These are phyloP conservation scores for Linnaemya vulpina DNA, from an alignment of 2,888 invertebrate species.

Conservation along the genomic window DNA sequence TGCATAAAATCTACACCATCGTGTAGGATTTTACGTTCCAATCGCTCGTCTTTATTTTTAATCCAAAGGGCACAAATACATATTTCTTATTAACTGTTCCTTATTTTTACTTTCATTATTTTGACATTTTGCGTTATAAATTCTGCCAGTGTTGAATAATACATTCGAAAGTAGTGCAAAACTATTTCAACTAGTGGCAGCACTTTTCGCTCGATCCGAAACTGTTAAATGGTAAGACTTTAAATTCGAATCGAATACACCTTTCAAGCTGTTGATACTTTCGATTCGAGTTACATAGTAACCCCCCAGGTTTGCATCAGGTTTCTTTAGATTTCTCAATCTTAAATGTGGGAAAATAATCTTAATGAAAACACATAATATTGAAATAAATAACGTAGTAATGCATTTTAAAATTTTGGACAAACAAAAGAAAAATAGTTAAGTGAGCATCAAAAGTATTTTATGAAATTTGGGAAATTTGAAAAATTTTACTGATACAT, in stretches of 20 bases:
- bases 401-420: no score
- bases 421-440: no score
- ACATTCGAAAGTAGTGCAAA: conserved; percentile 38
- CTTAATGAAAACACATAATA: no score
- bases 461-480: no score
- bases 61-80: conserved; percentile 12
- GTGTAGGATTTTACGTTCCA: conserved; percentile 37
- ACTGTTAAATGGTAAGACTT: conserved; percentile 16
- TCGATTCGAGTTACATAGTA: conserved; percentile 35
- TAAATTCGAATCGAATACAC: conserved; percentile 17
- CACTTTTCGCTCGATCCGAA: no score
- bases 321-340: no score
- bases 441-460: no score
- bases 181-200: conserved; percentile 28
- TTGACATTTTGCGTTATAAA: conserved; percentile 23
- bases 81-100: neutral
- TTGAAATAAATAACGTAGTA: no score
- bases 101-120: conserved; percentile 28
- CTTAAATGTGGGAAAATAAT: no score
- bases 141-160: conserved; percentile 31
- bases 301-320: neutral
- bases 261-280: conserved; percentile 24
- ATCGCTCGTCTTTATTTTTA: conserved; percentile 37
- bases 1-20: conserved; percentile 40
- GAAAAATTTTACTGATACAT: no score